phyloP scores from a whole-genome alignment of 2,888 invertebrate species.

The Heliconius aoede region DNA sequence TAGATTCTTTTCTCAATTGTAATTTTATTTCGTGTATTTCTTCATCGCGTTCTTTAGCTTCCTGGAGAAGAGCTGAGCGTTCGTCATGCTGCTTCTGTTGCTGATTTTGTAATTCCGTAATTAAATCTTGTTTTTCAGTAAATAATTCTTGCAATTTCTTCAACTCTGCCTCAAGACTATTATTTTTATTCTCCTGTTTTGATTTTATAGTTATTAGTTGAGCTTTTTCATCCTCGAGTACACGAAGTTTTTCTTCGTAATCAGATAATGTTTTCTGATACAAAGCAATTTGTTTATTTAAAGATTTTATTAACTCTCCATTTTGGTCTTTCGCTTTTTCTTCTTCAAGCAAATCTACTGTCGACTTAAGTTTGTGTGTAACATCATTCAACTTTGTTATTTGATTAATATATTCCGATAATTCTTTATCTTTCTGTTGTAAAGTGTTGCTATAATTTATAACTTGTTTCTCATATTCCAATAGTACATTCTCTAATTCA shows the following conservation, averaged over 20 bases:
- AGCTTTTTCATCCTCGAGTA: constrained; percentile 75
- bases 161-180: constrained; percentile 65
- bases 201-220: constrained; percentile 68
- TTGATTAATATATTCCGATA: constrained; percentile 80
- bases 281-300: constrained; percentile 80
- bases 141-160: constrained; percentile 72
- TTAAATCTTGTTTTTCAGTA: constrained; percentile 72
- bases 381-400: constrained; percentile 81
- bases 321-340: constrained; percentile 80
- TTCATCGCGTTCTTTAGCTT: constrained; percentile 82
- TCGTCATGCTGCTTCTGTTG: constrained; percentile 79
- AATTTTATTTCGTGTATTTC: constrained; percentile 82
- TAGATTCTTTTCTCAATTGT: constrained; percentile 83
- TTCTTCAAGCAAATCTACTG: constrained; percentile 77
- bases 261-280: constrained; percentile 74
- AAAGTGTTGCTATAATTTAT: constrained; percentile 70
- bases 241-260: constrained; percentile 68
- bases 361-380: constrained; percentile 78
- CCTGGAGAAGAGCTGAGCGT: constrained; percentile 69
- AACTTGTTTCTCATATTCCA: constrained; percentile 80
- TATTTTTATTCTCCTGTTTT: constrained; percentile 65
- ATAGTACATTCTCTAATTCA: constrained; percentile 77
- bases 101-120: constrained; percentile 77
- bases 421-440: constrained; percentile 78
- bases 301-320: constrained; percentile 76